Base-by-base conservation (phyloP, 2,113 vertebrate genomes). In the Crotalus viridis region DNA sequence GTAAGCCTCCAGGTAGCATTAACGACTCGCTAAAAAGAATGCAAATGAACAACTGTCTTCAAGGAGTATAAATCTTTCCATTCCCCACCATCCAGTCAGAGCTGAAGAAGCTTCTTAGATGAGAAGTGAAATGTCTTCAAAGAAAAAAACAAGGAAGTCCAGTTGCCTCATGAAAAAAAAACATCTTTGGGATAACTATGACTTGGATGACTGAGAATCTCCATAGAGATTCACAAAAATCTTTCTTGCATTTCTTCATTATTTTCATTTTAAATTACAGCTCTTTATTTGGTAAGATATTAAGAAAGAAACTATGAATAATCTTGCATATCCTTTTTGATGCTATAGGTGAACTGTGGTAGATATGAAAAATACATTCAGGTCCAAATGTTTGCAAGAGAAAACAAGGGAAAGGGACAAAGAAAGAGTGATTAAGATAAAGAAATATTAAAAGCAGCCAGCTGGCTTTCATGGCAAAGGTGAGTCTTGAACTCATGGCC, bases 281-380 rank as follows among this genome's bases (percentile, higher is more conserved):
- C 7, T 4, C 81, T 93, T 13, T 61, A 89, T 46, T 7, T 17
- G 90, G 89, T 89, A 95, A 39, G 94, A 96, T 56, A 26, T 33
- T 81, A 81, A 81, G 15, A 81, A 81, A 81, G 69, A 81, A 81
- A 81, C 69, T 81, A 33, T 33, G 69, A 2, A 39, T 39, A 74
- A 33, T 57, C 55, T 39, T 43, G 9, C n/a, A 26, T 81, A 51
- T 33, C 5, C 7, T 54, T 74, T 81, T 39, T 33, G 33, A 39
- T 39, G 69, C 8, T 90, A 52, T 26, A 26, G 64, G 28, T 69
- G 51, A 81, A 81, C 33, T 89, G 6, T 12, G 39, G 33, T 10
- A 43, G 55, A 59, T 33, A 89, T 46, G 56, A 43, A 59, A 89
- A 5, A 13, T 46, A 43, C 39, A 46, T 24, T 54, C 33, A 89